Base-by-base conservation (phyloP, 1,140 invertebrate genomes). In the Drosophila tristis region DNA sequence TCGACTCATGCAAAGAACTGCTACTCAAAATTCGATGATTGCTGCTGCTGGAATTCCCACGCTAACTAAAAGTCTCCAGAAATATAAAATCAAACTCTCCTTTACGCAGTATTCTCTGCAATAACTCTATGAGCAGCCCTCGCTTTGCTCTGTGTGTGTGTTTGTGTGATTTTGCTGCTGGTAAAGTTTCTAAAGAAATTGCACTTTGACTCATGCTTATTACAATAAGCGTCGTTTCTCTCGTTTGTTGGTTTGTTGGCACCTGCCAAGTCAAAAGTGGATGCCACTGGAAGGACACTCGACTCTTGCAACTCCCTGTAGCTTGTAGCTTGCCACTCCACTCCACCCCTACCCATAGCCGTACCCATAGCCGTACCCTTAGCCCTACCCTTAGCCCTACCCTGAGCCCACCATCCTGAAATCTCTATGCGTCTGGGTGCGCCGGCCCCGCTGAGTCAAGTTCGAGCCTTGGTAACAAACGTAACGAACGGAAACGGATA, bases 401-500 rank as follows among this genome's bases (percentile, higher is more conserved):
- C 23, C 23, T 25, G 6, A 29, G 5, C 2, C 0, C 16, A 20
- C 20, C 31, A n/a, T n/a, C 66, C 26, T 31, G 26, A 16, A 62
- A 70, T 35, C 64, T 35, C 47, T n/a, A 44, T 57, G 50, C 65
- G 66, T 61, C 63, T 77, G 50, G 20, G 23, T 29, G 4, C 20
- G 35, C 6, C 26, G 20, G 29, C 59, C 43, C n/a, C 39, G 65
- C 49, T 15, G 44, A 63, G 64, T 78, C 73, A 70, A 72, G 67
- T 77, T 80, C 61, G 68, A 72, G 82, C 70, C 78, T 74, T 64
- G 74, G 78, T 74, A 82, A 67, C 78, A 81, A 75, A 78, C 82
- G 82, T 82, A 86, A 86, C 82, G 78, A 86, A 87, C 80, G 82
- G 82, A 86, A 86, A 87, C 82, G 82, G 82, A 86, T 86, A 86